A percentile compares a stretch with the other conserved stretches of the same genome.
phyloP scores from a whole-genome alignment of 2,797 vertebrate species.

The Nannoperca obscura region DNA sequence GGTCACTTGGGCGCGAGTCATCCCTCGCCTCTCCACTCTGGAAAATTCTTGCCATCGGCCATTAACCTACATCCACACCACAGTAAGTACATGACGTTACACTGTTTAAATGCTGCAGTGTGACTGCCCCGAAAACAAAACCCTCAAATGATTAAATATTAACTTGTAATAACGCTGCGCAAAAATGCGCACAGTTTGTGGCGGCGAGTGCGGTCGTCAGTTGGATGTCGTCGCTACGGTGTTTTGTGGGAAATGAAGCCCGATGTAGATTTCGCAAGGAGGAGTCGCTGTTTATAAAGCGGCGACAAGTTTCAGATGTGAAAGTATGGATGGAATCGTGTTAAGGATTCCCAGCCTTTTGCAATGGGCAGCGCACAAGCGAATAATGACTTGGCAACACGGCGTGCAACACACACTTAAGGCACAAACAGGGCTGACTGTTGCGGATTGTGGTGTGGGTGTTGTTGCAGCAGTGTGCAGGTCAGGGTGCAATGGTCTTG shows the following conservation, averaged over 20 bases:
- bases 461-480: constrained; percentile 61
- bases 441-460: constrained; percentile 27
- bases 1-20: constrained; percentile 90
- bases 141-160: constrained; percentile 20
- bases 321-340: constrained; percentile 35
- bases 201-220: constrained; percentile 47
- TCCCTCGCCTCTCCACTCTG: constrained; percentile 90
- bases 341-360: constrained; percentile 23
- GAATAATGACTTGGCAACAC: constrained; percentile 47
- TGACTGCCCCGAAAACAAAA: background rate
- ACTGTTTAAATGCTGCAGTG: background rate
- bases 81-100: constrained; percentile 85
- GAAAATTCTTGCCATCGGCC: constrained; percentile 92
- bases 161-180: constrained; percentile 56
- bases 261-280: constrained; percentile 37
- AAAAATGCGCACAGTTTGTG: constrained; percentile 44
- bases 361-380: constrained; percentile 30
- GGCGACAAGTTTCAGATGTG: constrained; percentile 60
- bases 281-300: constrained; percentile 47
- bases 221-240: constrained; percentile 34
- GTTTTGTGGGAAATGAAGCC: constrained; percentile 39
- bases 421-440: background rate
- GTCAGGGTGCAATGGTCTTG: constrained; percentile 62
- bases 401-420: constrained; percentile 19
- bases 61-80: constrained; percentile 94